Conservation (phyloP, 2,888 invertebrate genomes). For the Hirudinaria manillensis region DNA sequence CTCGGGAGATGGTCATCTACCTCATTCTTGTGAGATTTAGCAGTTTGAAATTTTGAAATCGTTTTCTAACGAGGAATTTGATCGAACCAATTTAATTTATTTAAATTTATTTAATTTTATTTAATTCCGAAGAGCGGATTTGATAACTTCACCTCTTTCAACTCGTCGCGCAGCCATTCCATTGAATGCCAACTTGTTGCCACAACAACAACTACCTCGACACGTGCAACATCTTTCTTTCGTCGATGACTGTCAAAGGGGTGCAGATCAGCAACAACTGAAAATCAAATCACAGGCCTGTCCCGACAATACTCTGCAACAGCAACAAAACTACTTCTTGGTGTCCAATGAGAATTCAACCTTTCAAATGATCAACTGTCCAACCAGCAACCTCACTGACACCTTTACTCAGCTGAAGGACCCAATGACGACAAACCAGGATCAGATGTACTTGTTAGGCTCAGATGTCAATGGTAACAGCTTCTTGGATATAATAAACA, state of each 20-base stretch:
- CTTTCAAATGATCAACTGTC: constrained; percentile 1
- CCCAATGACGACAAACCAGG: too few relatives aligned
- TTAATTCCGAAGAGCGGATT: not conserved
- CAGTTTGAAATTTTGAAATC: too few relatives aligned
- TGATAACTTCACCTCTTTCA: not conserved
- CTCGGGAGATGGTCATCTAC: constrained; percentile 6
- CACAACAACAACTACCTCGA: constrained; percentile 6
- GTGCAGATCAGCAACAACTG: not conserved
- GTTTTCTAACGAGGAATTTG: too few relatives aligned
- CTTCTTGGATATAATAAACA: constrained; percentile 1
- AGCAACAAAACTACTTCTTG: not conserved
- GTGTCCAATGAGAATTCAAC: constrained; percentile 12
- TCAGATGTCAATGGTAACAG: not conserved
- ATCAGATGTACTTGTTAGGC: not conserved
- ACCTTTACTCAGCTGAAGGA: not conserved
- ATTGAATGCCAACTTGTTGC: not conserved
- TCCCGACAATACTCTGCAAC: not conserved
- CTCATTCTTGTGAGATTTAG: constrained; percentile 2
- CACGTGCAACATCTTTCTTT: not conserved
- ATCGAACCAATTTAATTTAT: not conserved
- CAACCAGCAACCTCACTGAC: not conserved
- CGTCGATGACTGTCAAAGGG: not conserved
- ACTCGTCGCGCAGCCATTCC: not conserved
- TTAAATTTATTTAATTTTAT: not conserved
- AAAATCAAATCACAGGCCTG: not conserved